These are phyloP conservation scores for Myiotriccus ornatus DNA, from an alignment of 2,797 vertebrate genomes.

Conservation along the genomic window DNA sequence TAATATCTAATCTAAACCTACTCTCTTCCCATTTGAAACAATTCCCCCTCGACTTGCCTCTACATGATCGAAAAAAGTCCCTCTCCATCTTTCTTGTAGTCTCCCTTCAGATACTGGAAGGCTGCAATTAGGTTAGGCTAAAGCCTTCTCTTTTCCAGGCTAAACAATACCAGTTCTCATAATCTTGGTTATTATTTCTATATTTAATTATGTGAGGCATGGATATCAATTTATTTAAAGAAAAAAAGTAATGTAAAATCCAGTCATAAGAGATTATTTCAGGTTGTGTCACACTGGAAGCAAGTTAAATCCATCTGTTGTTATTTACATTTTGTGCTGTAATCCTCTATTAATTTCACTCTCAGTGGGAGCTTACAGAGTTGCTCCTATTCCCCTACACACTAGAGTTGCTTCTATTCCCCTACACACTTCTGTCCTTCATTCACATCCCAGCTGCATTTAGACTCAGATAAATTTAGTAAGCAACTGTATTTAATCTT, in stretches of 20 bases:
- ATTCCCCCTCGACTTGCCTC: neutral
- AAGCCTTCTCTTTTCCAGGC: neutral
- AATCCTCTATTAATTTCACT: neutral
- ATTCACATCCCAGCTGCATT: neutral
- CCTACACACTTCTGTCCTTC: neutral
- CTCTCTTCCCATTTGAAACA: neutral
- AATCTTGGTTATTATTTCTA: neutral
- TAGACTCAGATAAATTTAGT: neutral
- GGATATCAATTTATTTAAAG: neutral
- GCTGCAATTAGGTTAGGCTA: no score
- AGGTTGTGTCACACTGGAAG: neutral
- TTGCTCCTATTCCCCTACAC: neutral
- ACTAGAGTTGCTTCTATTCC: neutral
- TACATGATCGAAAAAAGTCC: rapidly evolving
- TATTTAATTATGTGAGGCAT: neutral
- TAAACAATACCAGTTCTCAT: neutral
- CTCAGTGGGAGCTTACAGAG: neutral
- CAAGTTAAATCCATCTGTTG: neutral
- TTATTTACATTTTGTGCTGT: neutral
- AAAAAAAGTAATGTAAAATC: neutral
- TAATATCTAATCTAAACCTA: neutral
- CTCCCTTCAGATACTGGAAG: neutral
- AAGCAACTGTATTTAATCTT: neutral
- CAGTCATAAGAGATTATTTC: neutral
- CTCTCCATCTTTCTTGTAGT: neutral